Conservation (phyloP, 1,140 invertebrate species). For the Bombus breviceps region DNA sequence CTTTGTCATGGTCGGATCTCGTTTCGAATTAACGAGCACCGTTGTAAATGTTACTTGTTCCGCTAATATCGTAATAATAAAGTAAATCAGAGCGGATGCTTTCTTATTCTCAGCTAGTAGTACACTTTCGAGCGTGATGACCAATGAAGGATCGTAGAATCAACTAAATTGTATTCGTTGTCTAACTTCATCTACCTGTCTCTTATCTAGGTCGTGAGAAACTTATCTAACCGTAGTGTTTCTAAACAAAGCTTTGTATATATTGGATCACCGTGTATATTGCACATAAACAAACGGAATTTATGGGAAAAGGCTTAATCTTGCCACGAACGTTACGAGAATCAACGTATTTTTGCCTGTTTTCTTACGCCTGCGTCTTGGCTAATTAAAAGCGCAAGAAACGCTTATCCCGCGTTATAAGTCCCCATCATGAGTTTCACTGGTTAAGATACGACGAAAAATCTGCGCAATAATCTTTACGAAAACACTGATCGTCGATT, state of each 20-base stretch:
- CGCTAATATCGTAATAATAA: constrained; percentile 9
- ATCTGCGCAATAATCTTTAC: constrained; percentile 7
- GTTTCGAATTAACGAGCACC: constrained; percentile 9
- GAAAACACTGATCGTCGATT: not conserved
- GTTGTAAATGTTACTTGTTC: not conserved
- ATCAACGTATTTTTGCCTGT: not conserved
- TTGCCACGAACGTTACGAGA: not conserved
- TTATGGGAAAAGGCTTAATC: not conserved
- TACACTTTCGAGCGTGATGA: constrained; percentile 15
- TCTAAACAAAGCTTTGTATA: not conserved
- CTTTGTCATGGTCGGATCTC: constrained; percentile 9
- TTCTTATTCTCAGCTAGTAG: constrained; percentile 6
- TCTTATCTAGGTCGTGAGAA: constrained; percentile 17
- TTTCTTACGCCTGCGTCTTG: too few relatives aligned
- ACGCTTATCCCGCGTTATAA: not conserved
- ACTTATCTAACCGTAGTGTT: not conserved
- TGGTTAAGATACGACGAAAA: not conserved
- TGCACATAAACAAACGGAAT: not conserved
- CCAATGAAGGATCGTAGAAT: constrained; percentile 5
- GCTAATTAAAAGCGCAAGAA: not conserved
- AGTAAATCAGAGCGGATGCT: not conserved
- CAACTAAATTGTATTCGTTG: not conserved
- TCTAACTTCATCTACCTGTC: not conserved
- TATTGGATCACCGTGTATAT: not conserved
- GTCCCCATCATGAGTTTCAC: not conserved